A percentile compares a stretch with the other conserved stretches of the same genome.
Evolutionary conservation across 2,888 invertebrate genomes (phyloP).

Genomic region (Galerucella pusilla): DNA sequence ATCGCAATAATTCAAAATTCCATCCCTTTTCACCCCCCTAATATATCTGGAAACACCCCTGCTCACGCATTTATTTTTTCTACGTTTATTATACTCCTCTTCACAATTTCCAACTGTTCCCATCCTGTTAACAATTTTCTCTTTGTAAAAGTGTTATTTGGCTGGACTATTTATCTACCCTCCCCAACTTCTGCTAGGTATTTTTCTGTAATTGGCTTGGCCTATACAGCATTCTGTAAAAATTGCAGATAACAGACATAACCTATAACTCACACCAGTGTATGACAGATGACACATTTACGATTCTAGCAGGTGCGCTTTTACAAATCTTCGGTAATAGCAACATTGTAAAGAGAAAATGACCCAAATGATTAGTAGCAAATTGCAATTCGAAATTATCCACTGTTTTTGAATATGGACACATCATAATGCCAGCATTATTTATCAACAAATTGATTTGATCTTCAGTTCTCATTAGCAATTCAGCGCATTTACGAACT

Average conservation of each 20-base stretch:
- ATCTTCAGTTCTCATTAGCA: conserved; percentile 64
- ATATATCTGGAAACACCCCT: too few relatives aligned
- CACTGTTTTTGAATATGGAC: conserved; percentile 70
- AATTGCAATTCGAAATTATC: conserved; percentile 77
- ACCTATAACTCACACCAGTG: conserved; percentile 50
- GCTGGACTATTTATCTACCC: too few relatives aligned
- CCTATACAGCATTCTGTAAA: too few relatives aligned
- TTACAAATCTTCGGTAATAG: conserved; percentile 66
- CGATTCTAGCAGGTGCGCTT: conserved; percentile 68
- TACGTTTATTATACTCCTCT: too few relatives aligned
- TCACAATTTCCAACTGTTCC: too few relatives aligned
- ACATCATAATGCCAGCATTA: conserved; percentile 78
- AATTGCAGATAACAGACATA: neutral
- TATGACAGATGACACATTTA: conserved; percentile 64
- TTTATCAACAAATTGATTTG: conserved; percentile 61
- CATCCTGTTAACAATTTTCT: too few relatives aligned
- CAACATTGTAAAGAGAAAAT: conserved; percentile 64
- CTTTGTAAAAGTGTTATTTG: too few relatives aligned
- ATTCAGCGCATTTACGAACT: conserved; percentile 61
- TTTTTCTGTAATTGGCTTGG: too few relatives aligned
- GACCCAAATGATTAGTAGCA: conserved; percentile 72
- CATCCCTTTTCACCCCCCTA: too few relatives aligned
- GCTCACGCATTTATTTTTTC: too few relatives aligned
- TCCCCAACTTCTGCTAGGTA: too few relatives aligned
- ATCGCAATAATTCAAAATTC: too few relatives aligned